Percentiles rank a stretch among this genome's conserved stretches.
Evolutionary conservation across 2,113 vertebrate genomes (phyloP).

Genomic region (Petroica traversi): DNA sequence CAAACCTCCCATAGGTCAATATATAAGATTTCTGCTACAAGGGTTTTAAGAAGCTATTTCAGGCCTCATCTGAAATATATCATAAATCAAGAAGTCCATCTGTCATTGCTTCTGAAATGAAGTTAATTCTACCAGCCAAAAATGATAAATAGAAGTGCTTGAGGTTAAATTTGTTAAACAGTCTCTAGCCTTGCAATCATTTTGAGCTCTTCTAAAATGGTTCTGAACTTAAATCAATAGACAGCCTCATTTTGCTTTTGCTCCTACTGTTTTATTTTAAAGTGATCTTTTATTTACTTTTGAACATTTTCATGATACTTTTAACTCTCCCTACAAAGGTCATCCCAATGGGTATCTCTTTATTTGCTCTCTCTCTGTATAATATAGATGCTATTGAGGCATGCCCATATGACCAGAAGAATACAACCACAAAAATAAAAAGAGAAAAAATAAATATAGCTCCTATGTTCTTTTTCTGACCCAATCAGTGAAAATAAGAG

Average conservation of each 20-base stretch:
- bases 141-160: slow-evolving; percentile 45
- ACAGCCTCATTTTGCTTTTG: not conserved
- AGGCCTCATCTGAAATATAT: slow-evolving; percentile 10
- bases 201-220: not conserved
- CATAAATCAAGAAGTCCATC: slow-evolving; percentile 49
- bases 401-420: not conserved
- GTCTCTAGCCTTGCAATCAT: not conserved
- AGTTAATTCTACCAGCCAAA: slow-evolving; percentile 43
- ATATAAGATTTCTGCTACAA: slow-evolving; percentile 13
- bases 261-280: not conserved
- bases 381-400: not conserved
- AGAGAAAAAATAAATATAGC: not conserved
- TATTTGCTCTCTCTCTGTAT: not conserved
- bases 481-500: not conserved
- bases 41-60: slow-evolving; percentile 11
- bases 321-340: not conserved
- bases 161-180: slow-evolving; percentile 50
- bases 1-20: not conserved
- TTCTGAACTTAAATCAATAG: slow-evolving; percentile 13
- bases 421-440: not conserved
- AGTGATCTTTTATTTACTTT: not conserved
- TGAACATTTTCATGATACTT: not conserved
- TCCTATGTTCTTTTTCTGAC: not conserved
- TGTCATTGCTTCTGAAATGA: slow-evolving; percentile 38
- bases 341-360: not conserved